Evolutionary conservation across 2,797 vertebrate genomes (phyloP).

Genomic region (Peromyscus aztecus): DNA sequence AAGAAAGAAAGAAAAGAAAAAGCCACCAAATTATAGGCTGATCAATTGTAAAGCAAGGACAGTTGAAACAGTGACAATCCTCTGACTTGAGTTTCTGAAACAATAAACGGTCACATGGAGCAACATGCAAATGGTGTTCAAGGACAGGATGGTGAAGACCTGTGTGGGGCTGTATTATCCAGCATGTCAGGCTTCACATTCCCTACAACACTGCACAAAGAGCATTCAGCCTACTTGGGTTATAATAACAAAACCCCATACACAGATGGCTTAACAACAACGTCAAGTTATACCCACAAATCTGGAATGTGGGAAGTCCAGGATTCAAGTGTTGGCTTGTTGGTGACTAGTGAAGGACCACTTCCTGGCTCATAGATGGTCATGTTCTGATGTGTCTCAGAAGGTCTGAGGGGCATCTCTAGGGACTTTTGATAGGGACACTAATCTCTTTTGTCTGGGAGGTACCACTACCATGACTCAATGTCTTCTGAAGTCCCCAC

Average conservation of each 20-base stretch:
- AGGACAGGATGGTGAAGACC: neutral
- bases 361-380: neutral
- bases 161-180: neutral
- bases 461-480: neutral
- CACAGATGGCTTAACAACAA: neutral
- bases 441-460: neutral
- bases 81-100: slow-evolving; percentile 43
- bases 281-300: neutral
- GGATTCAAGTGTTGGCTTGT: neutral
- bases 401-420: no score
- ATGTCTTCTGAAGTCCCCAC: neutral
- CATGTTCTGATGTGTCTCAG: neutral
- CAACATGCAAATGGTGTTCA: neutral
- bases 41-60: neutral
- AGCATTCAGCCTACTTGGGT: neutral
- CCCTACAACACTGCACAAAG: neutral
- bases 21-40: neutral
- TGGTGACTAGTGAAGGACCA: neutral
- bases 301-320: neutral
- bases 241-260: neutral
- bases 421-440: no score
- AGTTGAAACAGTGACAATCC: neutral
- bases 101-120: neutral
- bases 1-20: neutral
- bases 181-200: rapidly evolving